Evolutionary conservation across 2,113 vertebrate genomes (phyloP).

Genomic region (Vulpes vulpes): DNA sequence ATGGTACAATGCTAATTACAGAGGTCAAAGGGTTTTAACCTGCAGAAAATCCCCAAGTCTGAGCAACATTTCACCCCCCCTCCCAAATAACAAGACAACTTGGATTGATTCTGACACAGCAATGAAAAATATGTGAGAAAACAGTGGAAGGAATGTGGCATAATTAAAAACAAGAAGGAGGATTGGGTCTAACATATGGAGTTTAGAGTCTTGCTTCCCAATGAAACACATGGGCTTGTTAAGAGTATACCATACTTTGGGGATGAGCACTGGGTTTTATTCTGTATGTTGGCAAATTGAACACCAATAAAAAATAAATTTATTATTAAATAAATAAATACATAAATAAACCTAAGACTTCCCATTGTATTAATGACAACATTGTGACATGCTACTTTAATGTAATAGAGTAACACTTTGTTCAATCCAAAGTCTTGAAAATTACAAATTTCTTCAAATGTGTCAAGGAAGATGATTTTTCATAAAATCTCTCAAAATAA

Average conservation of each 20-base stretch:
- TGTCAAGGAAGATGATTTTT: background rate
- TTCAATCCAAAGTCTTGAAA: background rate
- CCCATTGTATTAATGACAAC: background rate
- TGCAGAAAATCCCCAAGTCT: background rate
- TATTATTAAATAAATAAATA: too few relatives aligned
- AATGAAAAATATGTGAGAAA: conserved; percentile 1
- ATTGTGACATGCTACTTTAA: background rate
- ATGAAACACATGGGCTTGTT: background rate
- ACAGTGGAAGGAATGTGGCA: background rate
- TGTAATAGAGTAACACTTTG: background rate
- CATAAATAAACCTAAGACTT: background rate
- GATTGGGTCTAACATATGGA: background rate
- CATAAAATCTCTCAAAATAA: background rate
- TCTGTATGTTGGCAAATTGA: too few relatives aligned
- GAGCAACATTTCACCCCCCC: background rate
- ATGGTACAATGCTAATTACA: background rate
- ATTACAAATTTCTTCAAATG: background rate
- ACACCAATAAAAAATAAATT: too few relatives aligned
- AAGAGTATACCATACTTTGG: background rate
- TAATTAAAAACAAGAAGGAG: background rate
- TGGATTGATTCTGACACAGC: conserved; percentile 15
- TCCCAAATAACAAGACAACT: background rate
- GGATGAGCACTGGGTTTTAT: too few relatives aligned
- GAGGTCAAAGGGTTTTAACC: background rate
- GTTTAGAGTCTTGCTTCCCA: background rate